Percentiles rank a stretch among this genome's conserved stretches.
Conservation (phyloP, 2,888 invertebrate genomes). For the Syritta pipiens region DNA sequence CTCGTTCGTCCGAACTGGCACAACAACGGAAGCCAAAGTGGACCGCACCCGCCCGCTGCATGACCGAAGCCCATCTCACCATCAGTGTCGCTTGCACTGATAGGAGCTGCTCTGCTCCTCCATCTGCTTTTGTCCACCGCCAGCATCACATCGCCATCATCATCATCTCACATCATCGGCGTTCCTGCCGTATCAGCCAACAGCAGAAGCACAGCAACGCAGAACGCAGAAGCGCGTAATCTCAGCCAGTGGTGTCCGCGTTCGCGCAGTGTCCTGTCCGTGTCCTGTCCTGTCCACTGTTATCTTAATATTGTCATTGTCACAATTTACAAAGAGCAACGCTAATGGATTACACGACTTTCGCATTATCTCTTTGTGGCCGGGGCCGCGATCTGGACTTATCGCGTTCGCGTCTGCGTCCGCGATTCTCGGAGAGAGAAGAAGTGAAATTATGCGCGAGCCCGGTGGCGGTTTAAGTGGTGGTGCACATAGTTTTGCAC, state of each 20-base stretch:
- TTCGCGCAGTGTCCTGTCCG: constrained; percentile 66
- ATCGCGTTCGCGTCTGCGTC: constrained; percentile 55
- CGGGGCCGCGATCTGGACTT: constrained; percentile 74
- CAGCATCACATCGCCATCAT: constrained; percentile 18
- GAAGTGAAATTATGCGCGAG: constrained; percentile 65
- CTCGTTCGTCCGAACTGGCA: neutral
- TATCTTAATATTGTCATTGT: constrained; percentile 80
- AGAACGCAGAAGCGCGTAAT: constrained; percentile 66
- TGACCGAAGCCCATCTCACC: constrained; percentile 47
- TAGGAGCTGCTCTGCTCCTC: constrained; percentile 41
- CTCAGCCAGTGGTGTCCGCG: constrained; percentile 53
- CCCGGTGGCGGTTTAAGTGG: constrained; percentile 69
- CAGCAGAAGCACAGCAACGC: constrained; percentile 1
- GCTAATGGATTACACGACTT: constrained; percentile 80
- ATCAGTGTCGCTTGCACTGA: constrained; percentile 60
- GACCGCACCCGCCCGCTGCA: neutral
- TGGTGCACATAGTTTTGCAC: constrained; percentile 69
- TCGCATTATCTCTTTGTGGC: constrained; percentile 80
- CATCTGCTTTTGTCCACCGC: constrained; percentile 34
- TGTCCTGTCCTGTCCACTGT: constrained; percentile 71
- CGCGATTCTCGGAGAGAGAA: no score
- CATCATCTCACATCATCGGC: constrained; percentile 14
- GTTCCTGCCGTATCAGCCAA: constrained; percentile 16
- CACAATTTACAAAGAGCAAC: constrained; percentile 79
- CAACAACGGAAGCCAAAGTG: constrained; percentile 57